Percentiles rank a stretch among this genome's conserved stretches.
Conservation (phyloP, 2,113 vertebrate genomes). For the Bos taurus region DNA sequence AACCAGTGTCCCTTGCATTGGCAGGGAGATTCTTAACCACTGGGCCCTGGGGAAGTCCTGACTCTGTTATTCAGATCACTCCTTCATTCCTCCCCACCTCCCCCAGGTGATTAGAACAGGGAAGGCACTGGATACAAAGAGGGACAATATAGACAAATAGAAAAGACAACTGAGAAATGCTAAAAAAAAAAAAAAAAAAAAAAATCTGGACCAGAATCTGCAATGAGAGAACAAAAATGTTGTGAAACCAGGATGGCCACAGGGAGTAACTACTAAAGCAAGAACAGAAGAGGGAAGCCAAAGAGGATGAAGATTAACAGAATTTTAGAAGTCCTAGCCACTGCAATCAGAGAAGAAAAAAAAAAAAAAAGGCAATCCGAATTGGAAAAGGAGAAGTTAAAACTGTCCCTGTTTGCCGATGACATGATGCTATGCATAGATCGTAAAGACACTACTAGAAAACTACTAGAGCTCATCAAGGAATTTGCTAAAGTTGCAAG, state of each 20-base stretch:
- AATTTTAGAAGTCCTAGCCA: not conserved
- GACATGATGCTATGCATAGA: not conserved
- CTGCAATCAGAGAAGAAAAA: not conserved
- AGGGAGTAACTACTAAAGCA: not conserved
- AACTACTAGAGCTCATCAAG: not conserved
- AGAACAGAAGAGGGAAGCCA: not conserved
- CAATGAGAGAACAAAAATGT: not conserved
- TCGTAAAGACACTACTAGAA: not conserved
- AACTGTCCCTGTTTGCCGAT: not conserved
- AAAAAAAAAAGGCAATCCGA: not conserved
- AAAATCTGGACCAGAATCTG: not conserved
- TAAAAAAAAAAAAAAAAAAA: not conserved
- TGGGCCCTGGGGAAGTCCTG: not conserved
- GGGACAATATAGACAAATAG: not conserved
- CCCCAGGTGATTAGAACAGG: not conserved
- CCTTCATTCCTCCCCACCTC: fast-evolving
- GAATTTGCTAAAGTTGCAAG: not conserved
- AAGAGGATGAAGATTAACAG: not conserved
- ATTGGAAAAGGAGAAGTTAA: not conserved
- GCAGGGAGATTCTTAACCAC: not conserved
- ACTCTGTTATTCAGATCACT: not conserved
- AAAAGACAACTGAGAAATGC: not conserved
- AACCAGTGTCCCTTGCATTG: not conserved
- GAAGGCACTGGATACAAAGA: not conserved
- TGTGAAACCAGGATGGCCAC: not conserved